Base-by-base conservation (phyloP, 2,797 vertebrate genomes). In the Borostomias antarcticus region DNA sequence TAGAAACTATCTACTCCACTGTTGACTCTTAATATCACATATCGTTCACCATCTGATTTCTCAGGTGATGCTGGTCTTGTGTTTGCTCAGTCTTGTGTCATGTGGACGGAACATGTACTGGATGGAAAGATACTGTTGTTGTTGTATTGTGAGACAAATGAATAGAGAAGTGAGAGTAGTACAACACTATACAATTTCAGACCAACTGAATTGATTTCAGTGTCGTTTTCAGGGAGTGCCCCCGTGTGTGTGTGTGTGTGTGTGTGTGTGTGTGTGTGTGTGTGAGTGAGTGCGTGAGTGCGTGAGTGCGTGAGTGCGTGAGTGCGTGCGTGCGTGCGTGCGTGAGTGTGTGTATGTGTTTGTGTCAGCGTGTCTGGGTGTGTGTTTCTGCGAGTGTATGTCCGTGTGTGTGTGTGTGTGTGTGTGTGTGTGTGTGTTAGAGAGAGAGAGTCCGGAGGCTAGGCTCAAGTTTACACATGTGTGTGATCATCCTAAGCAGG, bases 401-500 rank as follows among this genome's bases (percentile, higher is more conserved):
- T 15, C n/a, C 2, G 21, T 5, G 21, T 66, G 69, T 61, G 35
- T 17, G 58, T 15, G n/a, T 30, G 62, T 48, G 5, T n/a, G 35
- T 6, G 10, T 4, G 9, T 26, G 37, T 23, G 51, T 68, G 70
- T 62, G 78, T 75, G 54, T 66, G 40, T 72, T 75, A 68, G 56
- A 9, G n/a, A 62, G 67, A 66, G 80, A 61, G 54, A 47, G 64
- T 75, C 76, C 76, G 72, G 37, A 74, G 69, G 81, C 72, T 25
- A 72, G 72, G 66, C 69, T 74, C 66, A 68, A 77, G 80, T 85
- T 83, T 77, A 75, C 75, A 73, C 40, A 47, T 48, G 83, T 78
- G 83, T 83, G 81, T 75, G 82, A 86, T 86, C 79, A 80, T 78
- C 73, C 80, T 85, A 84, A 85, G 76, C 75, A 78, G 73, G 73